Evolutionary conservation across 1,140 invertebrate genomes (phyloP).

Genomic region (Drosophila prosaltans): DNA sequence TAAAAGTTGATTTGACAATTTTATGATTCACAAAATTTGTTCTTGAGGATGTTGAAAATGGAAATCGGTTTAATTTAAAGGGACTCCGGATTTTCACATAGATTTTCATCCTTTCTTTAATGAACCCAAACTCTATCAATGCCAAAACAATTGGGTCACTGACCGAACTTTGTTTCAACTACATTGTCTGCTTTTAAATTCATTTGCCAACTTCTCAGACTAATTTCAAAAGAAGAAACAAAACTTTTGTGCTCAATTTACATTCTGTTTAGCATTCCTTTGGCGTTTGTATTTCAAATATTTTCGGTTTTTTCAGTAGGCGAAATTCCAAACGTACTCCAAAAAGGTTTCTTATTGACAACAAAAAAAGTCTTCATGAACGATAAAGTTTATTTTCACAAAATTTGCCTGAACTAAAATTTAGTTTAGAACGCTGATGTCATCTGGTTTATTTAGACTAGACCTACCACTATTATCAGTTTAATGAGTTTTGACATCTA

Average conservation of each 20-base stretch:
- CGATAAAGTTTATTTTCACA: not conserved
- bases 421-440: not conserved
- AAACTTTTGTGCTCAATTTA: not conserved
- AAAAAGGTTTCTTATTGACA: not conserved
- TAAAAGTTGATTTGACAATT: no score
- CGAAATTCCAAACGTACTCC: not conserved
- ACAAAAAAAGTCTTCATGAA: not conserved
- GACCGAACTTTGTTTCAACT: not conserved
- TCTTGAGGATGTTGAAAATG: no score
- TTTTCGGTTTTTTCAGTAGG: not conserved
- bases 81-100: no score
- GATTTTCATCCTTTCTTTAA: no score
- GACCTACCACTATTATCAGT: not conserved
- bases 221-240: not conserved
- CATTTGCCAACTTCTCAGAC: not conserved
- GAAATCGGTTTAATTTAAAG: no score
- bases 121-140: no score
- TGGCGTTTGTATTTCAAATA: not conserved
- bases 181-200: not conserved
- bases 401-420: not conserved
- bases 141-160: not conserved
- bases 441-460: not conserved
- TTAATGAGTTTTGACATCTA: not conserved
- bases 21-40: no score
- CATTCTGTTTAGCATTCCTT: constrained; percentile 2